Conservation (phyloP, 2,888 invertebrate species). For the Odontomyia ornata region DNA sequence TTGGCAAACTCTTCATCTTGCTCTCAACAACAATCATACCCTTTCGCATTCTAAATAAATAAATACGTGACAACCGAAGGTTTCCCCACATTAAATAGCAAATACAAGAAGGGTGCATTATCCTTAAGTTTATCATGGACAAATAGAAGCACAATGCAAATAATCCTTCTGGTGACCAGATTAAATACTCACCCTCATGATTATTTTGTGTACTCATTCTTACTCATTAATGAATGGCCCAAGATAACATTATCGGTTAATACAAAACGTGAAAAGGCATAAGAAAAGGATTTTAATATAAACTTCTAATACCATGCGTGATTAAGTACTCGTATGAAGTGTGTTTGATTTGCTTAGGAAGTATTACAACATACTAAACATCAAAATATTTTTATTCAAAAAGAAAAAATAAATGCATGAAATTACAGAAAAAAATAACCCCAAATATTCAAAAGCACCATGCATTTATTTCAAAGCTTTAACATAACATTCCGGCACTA, state of each 20-base stretch:
- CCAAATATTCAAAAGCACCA: neutral
- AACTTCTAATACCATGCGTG: neutral
- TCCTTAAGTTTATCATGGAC: slow-evolving; percentile 13
- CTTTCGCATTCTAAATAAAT: too few species aligned
- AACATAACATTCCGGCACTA: too few species aligned
- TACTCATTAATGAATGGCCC: slow-evolving; percentile 1
- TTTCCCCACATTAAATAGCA: neutral
- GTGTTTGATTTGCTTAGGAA: too few species aligned
- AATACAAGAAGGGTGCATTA: neutral
- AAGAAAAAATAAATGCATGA: neutral
- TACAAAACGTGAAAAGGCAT: too few species aligned
- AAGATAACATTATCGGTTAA: too few species aligned
- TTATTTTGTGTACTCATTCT: neutral
- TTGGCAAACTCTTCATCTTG: too few species aligned
- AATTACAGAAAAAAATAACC: neutral
- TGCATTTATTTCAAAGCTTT: too few species aligned
- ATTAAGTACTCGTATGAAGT: neutral
- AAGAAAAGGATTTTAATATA: neutral
- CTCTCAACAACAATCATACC: too few species aligned
- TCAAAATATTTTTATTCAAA: too few species aligned
- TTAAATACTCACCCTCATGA: neutral
- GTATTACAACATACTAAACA: too few species aligned
- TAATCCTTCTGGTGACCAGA: slow-evolving; percentile 27
- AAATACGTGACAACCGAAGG: too few species aligned
- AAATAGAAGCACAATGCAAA: slow-evolving; percentile 25